Percentiles rank a stretch among this genome's conserved stretches.
Evolutionary conservation across 2,113 vertebrate species (phyloP).

Genomic region (Sebastes schlegelii): DNA sequence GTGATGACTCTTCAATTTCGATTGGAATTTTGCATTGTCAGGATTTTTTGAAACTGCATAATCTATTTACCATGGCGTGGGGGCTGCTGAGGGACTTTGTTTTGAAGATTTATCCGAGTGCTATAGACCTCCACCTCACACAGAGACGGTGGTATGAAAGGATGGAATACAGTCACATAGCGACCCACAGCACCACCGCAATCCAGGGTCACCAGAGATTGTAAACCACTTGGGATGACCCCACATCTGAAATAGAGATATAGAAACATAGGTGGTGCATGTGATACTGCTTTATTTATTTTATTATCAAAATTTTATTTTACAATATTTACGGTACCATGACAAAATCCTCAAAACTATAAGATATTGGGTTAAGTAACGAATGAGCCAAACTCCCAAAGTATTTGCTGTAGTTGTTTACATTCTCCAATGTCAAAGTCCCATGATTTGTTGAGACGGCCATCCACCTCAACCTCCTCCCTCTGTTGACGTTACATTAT

Average conservation of each 20-base stretch:
- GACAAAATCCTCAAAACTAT: not conserved
- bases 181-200: slow-evolving; percentile 29
- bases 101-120: not conserved
- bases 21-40: not conserved
- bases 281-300: not conserved
- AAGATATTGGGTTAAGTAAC: not conserved
- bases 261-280: not conserved
- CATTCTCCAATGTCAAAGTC: no score
- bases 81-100: not conserved
- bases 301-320: not conserved
- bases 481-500: no score
- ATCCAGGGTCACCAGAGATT: not conserved
- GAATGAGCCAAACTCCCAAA: not conserved
- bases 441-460: no score
- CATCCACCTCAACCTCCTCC: not conserved
- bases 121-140: slow-evolving; percentile 46
- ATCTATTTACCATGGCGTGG: not conserved
- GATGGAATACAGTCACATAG: slow-evolving; percentile 23
- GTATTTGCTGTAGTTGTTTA: not conserved
- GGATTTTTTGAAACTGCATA: not conserved
- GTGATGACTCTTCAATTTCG: not conserved
- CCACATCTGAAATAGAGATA: slow-evolving; percentile 12
- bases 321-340: not conserved
- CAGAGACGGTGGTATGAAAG: not conserved
- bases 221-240: not conserved